phyloP scores from a whole-genome alignment of 92 coral and sea anemone genomes.

The Siderastrea radians region DNA sequence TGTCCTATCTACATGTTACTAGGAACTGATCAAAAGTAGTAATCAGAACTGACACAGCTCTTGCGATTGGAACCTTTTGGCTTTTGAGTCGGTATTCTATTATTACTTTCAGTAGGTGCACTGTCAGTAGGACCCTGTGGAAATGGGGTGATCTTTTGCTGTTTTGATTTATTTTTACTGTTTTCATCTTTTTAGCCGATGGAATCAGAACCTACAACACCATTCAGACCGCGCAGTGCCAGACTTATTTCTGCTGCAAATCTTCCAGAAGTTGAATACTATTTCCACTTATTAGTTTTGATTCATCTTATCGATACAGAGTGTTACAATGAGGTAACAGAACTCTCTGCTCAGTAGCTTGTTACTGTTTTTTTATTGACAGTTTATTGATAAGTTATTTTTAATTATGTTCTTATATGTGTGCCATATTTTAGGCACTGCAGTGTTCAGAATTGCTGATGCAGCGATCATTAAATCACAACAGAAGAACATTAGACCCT shows the following conservation, averaged over 20 bases:
- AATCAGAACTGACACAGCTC: too few species aligned
- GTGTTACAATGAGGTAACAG: slow-evolving; percentile 86
- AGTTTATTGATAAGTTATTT: too few species aligned
- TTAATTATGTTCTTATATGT: too few species aligned
- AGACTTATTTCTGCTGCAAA: slow-evolving; percentile 84
- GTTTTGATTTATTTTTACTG: neutral
- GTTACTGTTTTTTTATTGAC: too few species aligned
- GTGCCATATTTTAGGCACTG: slow-evolving; percentile 70
- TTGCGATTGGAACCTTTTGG: too few species aligned
- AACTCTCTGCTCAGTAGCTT: too few species aligned
- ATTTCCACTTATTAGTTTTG: slow-evolving; percentile 92
- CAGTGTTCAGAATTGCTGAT: slow-evolving; percentile 92
- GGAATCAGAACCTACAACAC: slow-evolving; percentile 86
- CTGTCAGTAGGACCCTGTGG: neutral
- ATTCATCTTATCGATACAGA: slow-evolving; percentile 97
- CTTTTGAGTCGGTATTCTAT: too few species aligned
- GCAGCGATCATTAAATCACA: slow-evolving; percentile 88
- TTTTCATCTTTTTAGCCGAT: slow-evolving; percentile 74
- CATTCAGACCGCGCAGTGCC: slow-evolving; percentile 96
- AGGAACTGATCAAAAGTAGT: too few species aligned
- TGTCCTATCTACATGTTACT: too few species aligned
- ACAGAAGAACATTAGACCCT: slow-evolving; percentile 94
- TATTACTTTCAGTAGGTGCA: neutral
- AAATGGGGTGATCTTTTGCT: neutral
- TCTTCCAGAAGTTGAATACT: slow-evolving; percentile 94